Conservation (phyloP, 2,797 vertebrate species). For the Lerista edwardsae region DNA sequence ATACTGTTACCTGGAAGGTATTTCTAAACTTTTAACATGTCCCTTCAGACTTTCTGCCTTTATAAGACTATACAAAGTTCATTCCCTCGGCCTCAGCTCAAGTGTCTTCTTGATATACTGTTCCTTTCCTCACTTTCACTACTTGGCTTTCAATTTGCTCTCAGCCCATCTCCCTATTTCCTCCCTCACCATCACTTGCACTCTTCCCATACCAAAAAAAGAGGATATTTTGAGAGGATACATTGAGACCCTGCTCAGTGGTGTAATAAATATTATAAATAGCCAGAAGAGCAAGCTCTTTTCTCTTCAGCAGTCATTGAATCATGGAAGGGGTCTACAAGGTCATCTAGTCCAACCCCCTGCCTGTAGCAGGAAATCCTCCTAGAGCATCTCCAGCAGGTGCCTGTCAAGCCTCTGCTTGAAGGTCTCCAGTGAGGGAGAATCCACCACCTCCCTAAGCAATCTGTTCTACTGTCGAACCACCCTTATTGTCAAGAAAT, state of each 20-base stretch:
- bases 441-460: too few relatives aligned
- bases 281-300: too few relatives aligned
- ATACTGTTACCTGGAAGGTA: slow-evolving; percentile 22
- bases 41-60: background rate
- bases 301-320: background rate
- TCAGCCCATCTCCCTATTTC: background rate
- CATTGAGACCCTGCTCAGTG: background rate
- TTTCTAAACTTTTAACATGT: background rate
- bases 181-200: background rate
- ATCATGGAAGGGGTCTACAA: too few relatives aligned
- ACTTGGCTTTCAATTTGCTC: background rate
- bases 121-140: background rate
- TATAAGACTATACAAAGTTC: background rate
- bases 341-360: too few relatives aligned
- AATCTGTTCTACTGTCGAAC: too few relatives aligned
- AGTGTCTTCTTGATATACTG: background rate
- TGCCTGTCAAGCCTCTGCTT: too few relatives aligned
- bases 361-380: too few relatives aligned
- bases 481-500: too few relatives aligned
- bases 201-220: background rate
- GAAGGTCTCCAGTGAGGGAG: too few relatives aligned
- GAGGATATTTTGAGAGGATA: background rate
- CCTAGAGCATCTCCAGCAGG: too few relatives aligned
- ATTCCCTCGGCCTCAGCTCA: background rate
- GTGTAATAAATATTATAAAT: background rate